Percentiles rank a stretch among this genome's conserved stretches.
Evolutionary conservation across 2,888 invertebrate species (phyloP).

Genomic region (Nesidiocoris tenuis): DNA sequence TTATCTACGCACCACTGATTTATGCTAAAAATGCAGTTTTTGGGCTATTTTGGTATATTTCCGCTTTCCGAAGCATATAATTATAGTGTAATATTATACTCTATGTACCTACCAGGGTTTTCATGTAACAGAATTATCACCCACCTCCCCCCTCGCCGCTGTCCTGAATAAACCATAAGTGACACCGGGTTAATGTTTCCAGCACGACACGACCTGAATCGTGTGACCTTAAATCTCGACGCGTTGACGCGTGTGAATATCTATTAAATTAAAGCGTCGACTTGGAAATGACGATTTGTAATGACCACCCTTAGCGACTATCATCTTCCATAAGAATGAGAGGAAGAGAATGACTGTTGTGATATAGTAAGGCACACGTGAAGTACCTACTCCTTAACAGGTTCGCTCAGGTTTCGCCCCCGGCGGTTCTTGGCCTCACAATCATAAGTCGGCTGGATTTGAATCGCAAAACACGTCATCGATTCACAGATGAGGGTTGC

Average conservation of each 20-base stretch:
- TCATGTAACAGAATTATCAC: no score
- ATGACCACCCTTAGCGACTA: neutral
- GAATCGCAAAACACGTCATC: conserved; percentile 9
- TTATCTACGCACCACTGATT: no score
- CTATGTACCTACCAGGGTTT: no score
- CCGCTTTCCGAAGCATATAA: no score
- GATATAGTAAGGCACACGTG: neutral
- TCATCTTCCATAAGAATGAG: neutral
- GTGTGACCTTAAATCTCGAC: neutral
- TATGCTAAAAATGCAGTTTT: no score
- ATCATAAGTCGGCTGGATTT: neutral
- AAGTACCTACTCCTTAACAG: neutral
- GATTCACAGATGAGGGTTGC: conserved; percentile 13
- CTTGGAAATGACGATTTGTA: neutral
- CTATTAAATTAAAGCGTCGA: neutral
- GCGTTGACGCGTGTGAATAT: neutral
- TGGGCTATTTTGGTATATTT: no score
- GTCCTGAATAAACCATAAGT: neutral
- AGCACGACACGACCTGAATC: neutral
- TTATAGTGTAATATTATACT: no score
- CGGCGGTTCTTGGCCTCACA: neutral
- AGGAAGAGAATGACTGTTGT: neutral
- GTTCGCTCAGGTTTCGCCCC: neutral
- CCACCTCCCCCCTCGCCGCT: no score
- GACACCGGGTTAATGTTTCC: neutral